Percentiles rank a stretch among this genome's conserved stretches.
Evolutionary conservation across 2,797 vertebrate species (phyloP).

Genomic region (Cercopithecus petaurista): DNA sequence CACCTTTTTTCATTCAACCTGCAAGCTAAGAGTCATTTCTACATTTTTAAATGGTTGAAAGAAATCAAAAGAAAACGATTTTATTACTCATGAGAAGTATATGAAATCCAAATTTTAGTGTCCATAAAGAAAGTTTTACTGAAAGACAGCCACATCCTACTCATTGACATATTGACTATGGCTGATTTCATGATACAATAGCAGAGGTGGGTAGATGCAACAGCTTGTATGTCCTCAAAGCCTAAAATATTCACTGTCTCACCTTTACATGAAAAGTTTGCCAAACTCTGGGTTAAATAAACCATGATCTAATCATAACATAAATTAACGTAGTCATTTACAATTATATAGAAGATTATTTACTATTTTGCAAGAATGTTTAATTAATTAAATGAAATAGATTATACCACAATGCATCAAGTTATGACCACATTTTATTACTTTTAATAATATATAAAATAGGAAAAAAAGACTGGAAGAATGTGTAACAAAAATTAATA

Average conservation of each 20-base stretch:
- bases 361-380: neutral
- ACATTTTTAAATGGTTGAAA: conserved; percentile 2
- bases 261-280: neutral
- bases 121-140: neutral
- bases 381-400: neutral
- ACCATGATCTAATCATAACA: neutral
- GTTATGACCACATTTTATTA: neutral
- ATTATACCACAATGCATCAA: neutral
- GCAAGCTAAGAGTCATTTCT: neutral
- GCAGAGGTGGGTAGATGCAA: neutral
- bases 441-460: conserved; percentile 15
- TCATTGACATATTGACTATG: neutral
- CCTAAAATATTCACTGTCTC: neutral
- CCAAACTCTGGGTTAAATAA: neutral
- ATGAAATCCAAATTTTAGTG: neutral
- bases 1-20: neutral
- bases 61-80: neutral
- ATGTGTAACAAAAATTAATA: neutral
- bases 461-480: neutral
- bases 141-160: neutral
- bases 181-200: neutral
- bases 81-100: neutral
- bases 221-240: neutral
- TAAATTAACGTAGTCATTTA: conserved; percentile 22
- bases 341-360: neutral